Evolutionary conservation across 2,888 invertebrate genomes (phyloP).

Genomic region (Thumatha senex): DNA sequence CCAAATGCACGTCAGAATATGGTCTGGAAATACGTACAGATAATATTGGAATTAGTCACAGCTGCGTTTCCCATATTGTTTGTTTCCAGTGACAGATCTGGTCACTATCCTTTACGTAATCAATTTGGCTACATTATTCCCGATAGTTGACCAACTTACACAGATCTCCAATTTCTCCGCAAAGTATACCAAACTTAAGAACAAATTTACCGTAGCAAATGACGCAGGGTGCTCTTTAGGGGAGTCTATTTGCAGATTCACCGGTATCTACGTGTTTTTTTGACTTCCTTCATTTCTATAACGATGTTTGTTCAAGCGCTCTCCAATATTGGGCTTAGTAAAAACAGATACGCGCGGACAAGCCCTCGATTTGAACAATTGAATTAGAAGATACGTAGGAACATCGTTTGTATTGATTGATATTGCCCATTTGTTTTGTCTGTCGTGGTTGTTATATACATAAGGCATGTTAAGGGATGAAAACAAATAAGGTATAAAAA

Average conservation of each 20-base stretch:
- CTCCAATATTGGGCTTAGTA: conserved; percentile 31
- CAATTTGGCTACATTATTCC: conserved; percentile 40
- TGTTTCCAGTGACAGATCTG: conserved; percentile 38
- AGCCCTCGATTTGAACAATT: conserved; percentile 23
- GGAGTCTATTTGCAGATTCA: conserved; percentile 30
- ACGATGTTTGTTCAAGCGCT: conserved; percentile 34
- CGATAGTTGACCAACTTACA: conserved; percentile 18
- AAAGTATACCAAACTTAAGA: neutral
- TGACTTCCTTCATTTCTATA: conserved; percentile 40
- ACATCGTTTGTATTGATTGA: neutral
- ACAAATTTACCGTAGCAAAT: neutral
- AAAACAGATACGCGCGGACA: conserved; percentile 10
- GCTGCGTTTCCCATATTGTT: conserved; percentile 34
- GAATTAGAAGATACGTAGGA: conserved; percentile 18
- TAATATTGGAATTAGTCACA: conserved; percentile 32
- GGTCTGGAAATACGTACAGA: neutral
- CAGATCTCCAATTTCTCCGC: conserved; percentile 9
- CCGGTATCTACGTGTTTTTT: conserved; percentile 25
- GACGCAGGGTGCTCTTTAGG: conserved; percentile 9
- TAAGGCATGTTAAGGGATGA: neutral
- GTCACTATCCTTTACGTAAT: conserved; percentile 42
- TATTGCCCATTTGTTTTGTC: neutral
- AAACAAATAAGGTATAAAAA: too few species aligned
- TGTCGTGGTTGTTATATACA: neutral
- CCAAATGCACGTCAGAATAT: too few species aligned